A percentile compares a stretch with the other conserved stretches of the same genome.
Conservation (phyloP, 2,888 invertebrate genomes). For the Chaitophorus viminalis region DNA sequence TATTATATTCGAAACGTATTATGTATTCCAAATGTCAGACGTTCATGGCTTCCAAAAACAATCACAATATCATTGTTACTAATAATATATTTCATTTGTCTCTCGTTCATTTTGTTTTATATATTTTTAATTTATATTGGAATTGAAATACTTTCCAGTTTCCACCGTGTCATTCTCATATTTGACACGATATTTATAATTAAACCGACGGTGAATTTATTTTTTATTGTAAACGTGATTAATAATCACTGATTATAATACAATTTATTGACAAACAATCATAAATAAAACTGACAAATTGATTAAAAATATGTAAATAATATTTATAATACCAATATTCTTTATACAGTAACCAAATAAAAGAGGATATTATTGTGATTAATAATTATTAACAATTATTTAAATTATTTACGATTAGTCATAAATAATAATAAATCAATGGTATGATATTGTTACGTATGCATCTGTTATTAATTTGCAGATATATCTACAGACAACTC, state of each 20-base stretch:
- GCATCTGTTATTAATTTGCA: neutral
- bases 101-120: neutral
- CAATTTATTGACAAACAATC: neutral
- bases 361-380: neutral
- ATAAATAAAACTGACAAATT: neutral
- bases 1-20: too few relatives aligned
- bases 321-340: too few relatives aligned
- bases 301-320: neutral
- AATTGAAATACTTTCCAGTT: neutral
- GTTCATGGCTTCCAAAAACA: too few relatives aligned
- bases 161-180: neutral
- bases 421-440: neutral
- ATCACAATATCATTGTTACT: too few relatives aligned
- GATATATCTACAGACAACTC: constrained; percentile 63
- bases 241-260: too few relatives aligned
- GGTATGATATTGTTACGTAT: constrained; percentile 70
- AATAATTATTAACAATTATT: neutral
- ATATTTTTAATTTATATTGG: neutral
- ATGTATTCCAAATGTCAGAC: too few relatives aligned
- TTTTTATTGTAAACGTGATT: neutral
- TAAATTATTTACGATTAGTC: neutral
- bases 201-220: too few relatives aligned
- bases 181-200: neutral
- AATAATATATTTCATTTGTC: too few relatives aligned
- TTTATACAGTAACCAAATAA: too few relatives aligned